Conservation (phyloP, 2,888 invertebrate species). For the Bellardia pandia region DNA sequence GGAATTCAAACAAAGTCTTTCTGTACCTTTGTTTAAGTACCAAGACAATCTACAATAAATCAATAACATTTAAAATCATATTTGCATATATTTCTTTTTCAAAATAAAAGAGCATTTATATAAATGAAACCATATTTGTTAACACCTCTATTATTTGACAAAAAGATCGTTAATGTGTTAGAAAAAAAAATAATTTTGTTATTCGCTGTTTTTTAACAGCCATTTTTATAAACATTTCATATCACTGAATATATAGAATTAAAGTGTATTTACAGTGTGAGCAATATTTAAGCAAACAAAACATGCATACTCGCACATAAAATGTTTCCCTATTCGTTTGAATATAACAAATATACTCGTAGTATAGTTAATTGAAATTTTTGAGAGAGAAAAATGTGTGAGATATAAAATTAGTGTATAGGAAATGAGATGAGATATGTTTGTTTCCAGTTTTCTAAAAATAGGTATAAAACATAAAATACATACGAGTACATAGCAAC, state of each 20-base stretch:
- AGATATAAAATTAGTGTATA: too few species aligned
- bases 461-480: too few species aligned
- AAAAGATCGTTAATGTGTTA: constrained; percentile 15
- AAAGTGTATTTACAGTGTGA: neutral
- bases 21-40: too few species aligned
- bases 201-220: constrained; percentile 19
- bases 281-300: neutral
- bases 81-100: constrained; percentile 29
- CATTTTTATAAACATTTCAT: constrained; percentile 35
- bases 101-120: constrained; percentile 17
- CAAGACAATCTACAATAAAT: constrained; percentile 9
- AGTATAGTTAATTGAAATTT: too few species aligned
- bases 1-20: neutral
- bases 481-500: too few species aligned
- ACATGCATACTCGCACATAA: too few species aligned
- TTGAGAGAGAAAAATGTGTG: too few species aligned
- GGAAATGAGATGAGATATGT: too few species aligned
- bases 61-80: constrained; percentile 18
- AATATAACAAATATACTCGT: too few species aligned
- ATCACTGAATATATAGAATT: neutral
- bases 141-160: constrained; percentile 41
- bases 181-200: constrained; percentile 39
- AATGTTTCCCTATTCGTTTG: too few species aligned
- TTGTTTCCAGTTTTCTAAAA: too few species aligned
- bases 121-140: constrained; percentile 45